These are phyloP conservation scores for Platysteira castanea DNA, from an alignment of 2,113 vertebrate genomes.

Conservation along the genomic window DNA sequence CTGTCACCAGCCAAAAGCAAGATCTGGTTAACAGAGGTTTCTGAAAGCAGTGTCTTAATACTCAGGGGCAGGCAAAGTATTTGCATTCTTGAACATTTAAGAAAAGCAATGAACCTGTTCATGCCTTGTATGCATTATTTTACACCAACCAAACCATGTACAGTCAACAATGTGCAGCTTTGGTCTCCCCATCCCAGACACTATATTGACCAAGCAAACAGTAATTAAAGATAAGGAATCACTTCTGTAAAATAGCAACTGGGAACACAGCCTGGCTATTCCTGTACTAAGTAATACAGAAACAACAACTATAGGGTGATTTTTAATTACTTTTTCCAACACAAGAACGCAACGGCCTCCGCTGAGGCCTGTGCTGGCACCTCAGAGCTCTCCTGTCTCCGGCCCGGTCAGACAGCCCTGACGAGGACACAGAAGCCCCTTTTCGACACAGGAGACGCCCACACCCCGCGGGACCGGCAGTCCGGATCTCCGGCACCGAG, in stretches of 20 bases:
- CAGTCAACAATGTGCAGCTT: rapidly evolving
- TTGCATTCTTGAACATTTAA: background rate
- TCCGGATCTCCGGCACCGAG: rapidly evolving
- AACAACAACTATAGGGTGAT: rapidly evolving
- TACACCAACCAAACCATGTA: rapidly evolving
- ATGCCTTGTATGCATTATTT: background rate
- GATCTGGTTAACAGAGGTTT: rapidly evolving
- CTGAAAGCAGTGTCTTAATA: background rate
- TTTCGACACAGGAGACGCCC: rapidly evolving
- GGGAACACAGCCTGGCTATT: rapidly evolving
- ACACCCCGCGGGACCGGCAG: rapidly evolving
- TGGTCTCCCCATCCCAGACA: background rate
- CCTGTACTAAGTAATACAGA: background rate
- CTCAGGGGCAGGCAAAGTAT: background rate
- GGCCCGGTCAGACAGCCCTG: background rate
- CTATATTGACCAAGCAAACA: rapidly evolving
- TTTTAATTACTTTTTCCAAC: background rate
- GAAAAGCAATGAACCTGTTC: rapidly evolving
- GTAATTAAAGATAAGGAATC: rapidly evolving
- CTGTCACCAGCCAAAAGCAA: background rate
- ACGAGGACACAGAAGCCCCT: background rate
- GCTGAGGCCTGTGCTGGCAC: rapidly evolving
- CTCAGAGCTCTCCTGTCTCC: background rate
- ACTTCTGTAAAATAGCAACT: background rate
- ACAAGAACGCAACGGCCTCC: rapidly evolving